Base-by-base conservation (phyloP, 1,140 invertebrate genomes). In the Leptinotarsa texana region DNA sequence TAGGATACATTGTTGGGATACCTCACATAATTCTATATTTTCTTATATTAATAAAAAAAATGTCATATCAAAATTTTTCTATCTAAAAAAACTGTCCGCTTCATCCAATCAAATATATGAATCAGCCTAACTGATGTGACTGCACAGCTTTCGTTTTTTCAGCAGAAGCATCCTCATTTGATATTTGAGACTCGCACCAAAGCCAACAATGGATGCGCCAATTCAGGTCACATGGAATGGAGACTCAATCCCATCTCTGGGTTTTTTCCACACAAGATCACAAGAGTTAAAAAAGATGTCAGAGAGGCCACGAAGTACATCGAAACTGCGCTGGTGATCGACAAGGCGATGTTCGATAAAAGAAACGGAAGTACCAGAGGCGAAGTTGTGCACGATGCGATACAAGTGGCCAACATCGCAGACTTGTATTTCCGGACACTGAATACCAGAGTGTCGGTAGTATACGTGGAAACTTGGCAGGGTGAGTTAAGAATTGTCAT, bases 391-490 rank as follows among this genome's bases (percentile, higher is more conserved):
- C 94, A 96, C 83, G 96, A 98, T 87, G 95, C 96, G 68, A 94
- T 98, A 83, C 96, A 98, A 90, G 95, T 98, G 79, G 96, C 95
- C 68, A 98, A 98, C 87, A 97, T 98, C 85, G 96, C 96, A 72
- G 96, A 98, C 89, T 88, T 98, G 91, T 85, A 85, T 76, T 85
- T 85, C 77, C 92, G 96, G 76, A 95, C 94, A 33, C 88, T 98
- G 79, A 97, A 96, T 82, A 97, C 97, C 21, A 89, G 96, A 78
- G 93, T 98, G 24, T 96, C 96, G 13, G 92, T 99, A 75, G 94
- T 97, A 61, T 98, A 98, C 87, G 93, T 98, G 85, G 97, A 99
- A 89, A 96, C 96, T 65, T 99, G 97, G 97, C 93, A 94, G 83
- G 92, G 82, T 76, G 69, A 66, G 76, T 77, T 3, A 15, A 4